Conservation (phyloP, 2,797 vertebrate genomes). For the Gambelia wislizenii region DNA sequence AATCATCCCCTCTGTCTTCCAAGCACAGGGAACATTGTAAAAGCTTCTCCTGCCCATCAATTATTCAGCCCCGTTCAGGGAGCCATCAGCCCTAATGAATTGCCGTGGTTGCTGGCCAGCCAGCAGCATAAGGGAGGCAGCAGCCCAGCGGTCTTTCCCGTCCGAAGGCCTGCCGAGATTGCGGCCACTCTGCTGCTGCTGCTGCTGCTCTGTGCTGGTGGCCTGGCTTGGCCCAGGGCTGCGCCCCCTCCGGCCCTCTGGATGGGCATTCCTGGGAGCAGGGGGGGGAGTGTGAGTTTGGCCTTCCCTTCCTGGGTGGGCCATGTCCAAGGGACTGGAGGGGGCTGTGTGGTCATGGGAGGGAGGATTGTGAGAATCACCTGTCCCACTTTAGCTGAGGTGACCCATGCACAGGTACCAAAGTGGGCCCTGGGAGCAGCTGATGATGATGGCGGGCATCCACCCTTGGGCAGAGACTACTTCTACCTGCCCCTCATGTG, state of each 20-base stretch:
- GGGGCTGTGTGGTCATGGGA: background rate
- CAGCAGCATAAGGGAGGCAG: slow-evolving; percentile 59
- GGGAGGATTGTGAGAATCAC: too few relatives aligned
- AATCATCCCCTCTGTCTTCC: slow-evolving; percentile 71
- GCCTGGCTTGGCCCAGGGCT: background rate
- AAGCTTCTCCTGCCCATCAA: slow-evolving; percentile 82
- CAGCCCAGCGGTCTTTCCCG: slow-evolving; percentile 32
- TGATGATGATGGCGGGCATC: too few relatives aligned
- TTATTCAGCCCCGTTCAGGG: slow-evolving; percentile 85
- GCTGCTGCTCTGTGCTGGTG: slow-evolving; percentile 14
- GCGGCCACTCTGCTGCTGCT: background rate
- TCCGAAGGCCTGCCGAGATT: slow-evolving; percentile 71
- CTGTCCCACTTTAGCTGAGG: too few relatives aligned
- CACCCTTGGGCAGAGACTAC: too few relatives aligned
- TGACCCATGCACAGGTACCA: too few relatives aligned
- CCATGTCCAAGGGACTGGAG: background rate
- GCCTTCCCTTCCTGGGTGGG: background rate
- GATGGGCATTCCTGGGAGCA: slow-evolving; percentile 39
- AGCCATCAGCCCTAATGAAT: slow-evolving; percentile 84
- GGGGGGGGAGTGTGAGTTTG: background rate
- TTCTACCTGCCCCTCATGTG: too few relatives aligned
- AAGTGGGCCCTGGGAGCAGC: too few relatives aligned
- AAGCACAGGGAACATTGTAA: slow-evolving; percentile 77
- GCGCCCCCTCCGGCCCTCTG: slow-evolving; percentile 48
- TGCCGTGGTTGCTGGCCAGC: slow-evolving; percentile 48